Base-by-base conservation (phyloP, 2,113 vertebrate species). In the Solenodon paradoxus region DNA sequence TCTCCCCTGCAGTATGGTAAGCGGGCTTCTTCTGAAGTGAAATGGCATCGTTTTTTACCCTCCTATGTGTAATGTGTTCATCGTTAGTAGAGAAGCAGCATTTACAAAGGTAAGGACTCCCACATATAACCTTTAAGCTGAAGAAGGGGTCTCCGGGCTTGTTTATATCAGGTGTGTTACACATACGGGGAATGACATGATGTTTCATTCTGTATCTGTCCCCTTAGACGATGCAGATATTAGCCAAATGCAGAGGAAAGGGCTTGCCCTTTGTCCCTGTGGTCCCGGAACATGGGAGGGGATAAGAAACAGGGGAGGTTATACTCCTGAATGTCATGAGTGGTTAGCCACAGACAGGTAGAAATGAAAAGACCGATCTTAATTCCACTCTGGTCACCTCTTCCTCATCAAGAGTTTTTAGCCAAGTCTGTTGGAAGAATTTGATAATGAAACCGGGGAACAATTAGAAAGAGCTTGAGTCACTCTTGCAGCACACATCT, bases 1-100 rank as follows among this genome's bases (percentile, higher is more conserved):
- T 96, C 77, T 93, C 92, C 92, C n/a, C 8, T 96, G 61, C 97
- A 94, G 82, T 97, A 98, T 0, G 97, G 98, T 99, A 94, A 98
- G 98, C 68, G 71, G 77, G 10, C 72, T 74, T 92, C 92, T 78
- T 90, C 71, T 93, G 9, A 49, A 66, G 55, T 59, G 79, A 42
- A 5, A 11, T 84, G 51, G 12, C 51, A 38, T 32, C 79, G 24
- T 47, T 81, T 93, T 72, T 75, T 35, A n/a, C 47, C 59, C 90
- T 90, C 22, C 10, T 49, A 35, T 57, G 38, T 89, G 8, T 88
- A 59, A 42, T 74, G 8, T 84, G 35, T 90, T 84, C 42, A 30
- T 38, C 71, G 3, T 82, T 94, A 68, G 53, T 38, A 71, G 22
- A 68, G 53, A 92, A 79, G 75, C 1, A 42, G 35, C 94, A 95